Evolutionary conservation across 2,888 invertebrate genomes (phyloP).

Genomic region (Drosophila ezoana): DNA sequence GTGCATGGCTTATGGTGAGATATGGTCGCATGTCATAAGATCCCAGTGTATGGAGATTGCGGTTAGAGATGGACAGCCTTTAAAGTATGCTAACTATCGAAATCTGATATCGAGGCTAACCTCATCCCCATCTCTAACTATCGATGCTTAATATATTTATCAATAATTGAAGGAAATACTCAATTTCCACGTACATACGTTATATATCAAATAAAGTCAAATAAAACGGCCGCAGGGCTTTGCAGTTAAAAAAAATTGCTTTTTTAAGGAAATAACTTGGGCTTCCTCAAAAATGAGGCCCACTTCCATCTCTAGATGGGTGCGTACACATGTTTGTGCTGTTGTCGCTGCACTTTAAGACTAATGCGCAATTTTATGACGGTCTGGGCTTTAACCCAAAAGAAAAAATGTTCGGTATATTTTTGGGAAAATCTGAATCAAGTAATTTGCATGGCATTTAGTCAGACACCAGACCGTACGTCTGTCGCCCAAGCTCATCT

Average conservation of each 20-base stretch:
- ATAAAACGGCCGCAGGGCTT: too few relatives aligned
- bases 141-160: too few relatives aligned
- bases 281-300: too few relatives aligned
- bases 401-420: slow-evolving; percentile 12
- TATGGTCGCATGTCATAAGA: neutral
- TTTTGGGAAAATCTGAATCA: slow-evolving; percentile 51
- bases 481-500: slow-evolving; percentile 23
- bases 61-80: neutral
- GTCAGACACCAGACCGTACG: slow-evolving; percentile 25
- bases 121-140: too few relatives aligned
- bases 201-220: too few relatives aligned
- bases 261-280: too few relatives aligned
- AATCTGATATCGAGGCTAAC: too few relatives aligned
- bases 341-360: slow-evolving; percentile 14
- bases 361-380: slow-evolving; percentile 26
- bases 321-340: neutral
- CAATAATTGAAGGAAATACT: too few relatives aligned
- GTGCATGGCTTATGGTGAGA: slow-evolving; percentile 12
- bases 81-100: too few relatives aligned
- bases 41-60: neutral
- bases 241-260: too few relatives aligned
- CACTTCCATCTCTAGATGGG: too few relatives aligned
- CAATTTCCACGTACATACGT: too few relatives aligned
- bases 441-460: slow-evolving; percentile 72
- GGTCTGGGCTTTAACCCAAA: slow-evolving; percentile 7